Percentiles rank a stretch among this genome's conserved stretches.
phyloP scores from a whole-genome alignment of 2,797 vertebrate genomes.

The Falco novaeseelandiae region DNA sequence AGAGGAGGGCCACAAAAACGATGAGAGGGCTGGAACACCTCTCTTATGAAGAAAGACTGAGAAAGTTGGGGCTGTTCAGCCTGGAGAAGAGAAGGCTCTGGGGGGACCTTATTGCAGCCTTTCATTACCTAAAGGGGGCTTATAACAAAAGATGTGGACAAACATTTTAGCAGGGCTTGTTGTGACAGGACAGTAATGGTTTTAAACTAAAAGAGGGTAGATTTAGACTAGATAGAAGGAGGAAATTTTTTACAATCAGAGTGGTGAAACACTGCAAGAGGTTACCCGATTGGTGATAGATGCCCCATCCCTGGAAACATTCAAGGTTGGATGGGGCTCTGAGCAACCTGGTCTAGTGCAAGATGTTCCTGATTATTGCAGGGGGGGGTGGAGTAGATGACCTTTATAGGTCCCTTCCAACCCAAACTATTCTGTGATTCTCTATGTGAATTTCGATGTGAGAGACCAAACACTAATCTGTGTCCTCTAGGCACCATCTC shows the following conservation, averaged over 20 bases:
- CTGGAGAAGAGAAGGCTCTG: too few relatives aligned
- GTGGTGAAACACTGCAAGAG: neutral
- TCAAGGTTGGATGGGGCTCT: neutral
- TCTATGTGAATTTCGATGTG: neutral
- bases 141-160: too few relatives aligned
- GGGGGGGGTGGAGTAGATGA: neutral
- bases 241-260: neutral
- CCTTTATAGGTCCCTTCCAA: neutral
- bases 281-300: neutral
- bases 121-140: too few relatives aligned
- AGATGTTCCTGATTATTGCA: neutral
- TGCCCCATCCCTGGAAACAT: neutral
- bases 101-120: too few relatives aligned
- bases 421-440: neutral
- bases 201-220: neutral
- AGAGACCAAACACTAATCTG: neutral
- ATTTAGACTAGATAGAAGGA: neutral
- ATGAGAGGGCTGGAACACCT: too few relatives aligned
- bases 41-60: too few relatives aligned
- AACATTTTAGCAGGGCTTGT: neutral
- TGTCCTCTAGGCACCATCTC: neutral
- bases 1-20: too few relatives aligned
- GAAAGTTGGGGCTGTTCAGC: too few relatives aligned
- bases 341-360: neutral
- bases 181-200: neutral